Evolutionary conservation across 2,888 invertebrate genomes (phyloP).

Genomic region (Apodemia zela): DNA sequence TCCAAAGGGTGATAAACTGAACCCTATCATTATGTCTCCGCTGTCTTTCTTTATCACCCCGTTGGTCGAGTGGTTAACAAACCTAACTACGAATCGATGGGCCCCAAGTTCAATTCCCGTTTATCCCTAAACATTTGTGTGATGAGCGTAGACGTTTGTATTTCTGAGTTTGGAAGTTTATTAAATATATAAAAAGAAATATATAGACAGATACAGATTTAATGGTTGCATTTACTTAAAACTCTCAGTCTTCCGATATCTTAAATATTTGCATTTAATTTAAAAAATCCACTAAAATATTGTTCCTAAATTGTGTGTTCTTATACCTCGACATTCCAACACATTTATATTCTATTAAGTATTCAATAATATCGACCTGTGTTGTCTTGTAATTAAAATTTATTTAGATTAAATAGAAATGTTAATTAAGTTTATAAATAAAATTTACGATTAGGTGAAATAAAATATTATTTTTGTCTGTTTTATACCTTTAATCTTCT

Average conservation of each 20-base stretch:
- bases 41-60: too few species aligned
- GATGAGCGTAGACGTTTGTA: too few species aligned
- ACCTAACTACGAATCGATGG: too few species aligned
- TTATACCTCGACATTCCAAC: not conserved
- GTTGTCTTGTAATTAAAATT: not conserved
- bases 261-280: not conserved
- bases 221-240: not conserved
- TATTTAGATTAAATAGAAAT: constrained; percentile 2
- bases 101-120: too few species aligned
- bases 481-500: constrained; percentile 12
- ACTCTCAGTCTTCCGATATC: constrained; percentile 5
- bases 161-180: too few species aligned
- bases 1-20: too few species aligned
- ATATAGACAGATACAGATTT: not conserved
- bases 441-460: constrained; percentile 39
- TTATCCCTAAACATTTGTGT: too few species aligned
- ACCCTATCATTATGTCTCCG: too few species aligned
- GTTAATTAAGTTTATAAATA: constrained; percentile 28
- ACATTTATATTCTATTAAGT: not conserved
- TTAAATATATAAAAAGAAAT: too few species aligned
- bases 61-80: too few species aligned
- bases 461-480: constrained; percentile 34
- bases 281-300: not conserved
- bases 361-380: not conserved
- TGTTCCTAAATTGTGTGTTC: constrained; percentile 2